Base-by-base conservation (phyloP, 2,113 vertebrate species). In the Bombycilla garrulus region DNA sequence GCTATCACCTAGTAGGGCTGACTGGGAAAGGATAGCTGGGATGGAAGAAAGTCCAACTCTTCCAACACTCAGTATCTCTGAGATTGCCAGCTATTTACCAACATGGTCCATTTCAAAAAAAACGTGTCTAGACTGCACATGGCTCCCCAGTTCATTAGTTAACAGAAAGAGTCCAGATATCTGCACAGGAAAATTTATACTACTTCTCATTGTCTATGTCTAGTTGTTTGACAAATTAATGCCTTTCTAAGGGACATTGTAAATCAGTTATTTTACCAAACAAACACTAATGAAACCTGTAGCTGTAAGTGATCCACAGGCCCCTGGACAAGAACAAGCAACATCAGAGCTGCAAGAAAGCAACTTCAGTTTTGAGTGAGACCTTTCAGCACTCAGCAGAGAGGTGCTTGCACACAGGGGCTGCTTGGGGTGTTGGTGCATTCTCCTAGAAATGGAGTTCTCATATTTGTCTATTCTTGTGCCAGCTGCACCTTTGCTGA, bases 11-110 rank as follows among this genome's bases (percentile, higher is more conserved):
- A 35, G 35, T 0, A 25, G 26, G 19, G 33, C 48, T 69, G 57
- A 64, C 50, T 0, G 0, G 47, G 35, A 82, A 91, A 56, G n/a
- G 7, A 24, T 3, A 67, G 18, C 15, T 20, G 51, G 23, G 53
- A 35, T 47, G 21, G 66, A 51, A 72, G 23, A 17, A 60, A 69
- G 20, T 11, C n/a, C 45, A 58, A 3, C 8, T 42, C 24, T 66
- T 38, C 44, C 42, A 69, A 45, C 6, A 8, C 33, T 62, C 25
- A 20, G 0, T 2, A 25, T 31, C 14, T 61, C 69, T 6, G 23
- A 67, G 51, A 47, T 3, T 66, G 17, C 5, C 44, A 29, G 35
- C 38, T 36, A 33, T 36, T 79, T 76, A 38, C 23, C 40, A 40
- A 31, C 15, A 25, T 0, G 5, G 7, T 17, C 51, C 25, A n/a